phyloP scores from a whole-genome alignment of 2,113 vertebrate genomes.

The Ophthalmolycus amberensis region DNA sequence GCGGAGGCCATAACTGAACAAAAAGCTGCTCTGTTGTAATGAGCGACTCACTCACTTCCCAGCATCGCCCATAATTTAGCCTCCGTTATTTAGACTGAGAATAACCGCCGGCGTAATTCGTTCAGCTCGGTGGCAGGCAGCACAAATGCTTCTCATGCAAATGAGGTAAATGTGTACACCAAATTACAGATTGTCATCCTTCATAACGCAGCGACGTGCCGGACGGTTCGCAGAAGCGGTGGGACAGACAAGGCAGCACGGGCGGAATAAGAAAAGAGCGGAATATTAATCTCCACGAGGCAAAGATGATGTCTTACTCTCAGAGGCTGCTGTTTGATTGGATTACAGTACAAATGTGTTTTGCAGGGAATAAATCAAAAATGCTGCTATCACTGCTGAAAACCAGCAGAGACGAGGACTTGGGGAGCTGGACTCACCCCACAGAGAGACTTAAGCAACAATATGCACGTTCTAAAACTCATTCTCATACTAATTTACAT shows the following conservation, averaged over 20 bases:
- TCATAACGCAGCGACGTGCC: conserved; percentile 16
- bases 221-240: conserved; percentile 50
- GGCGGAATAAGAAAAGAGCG: conserved; percentile 8
- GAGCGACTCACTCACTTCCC: conserved; percentile 61
- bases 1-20: conserved; percentile 7
- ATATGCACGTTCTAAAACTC: neutral
- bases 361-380: conserved; percentile 66
- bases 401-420: conserved; percentile 9
- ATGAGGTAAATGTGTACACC: conserved; percentile 72
- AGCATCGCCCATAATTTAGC: conserved; percentile 45
- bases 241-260: conserved; percentile 18
- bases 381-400: conserved; percentile 54
- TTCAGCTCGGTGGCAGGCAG: conserved; percentile 50
- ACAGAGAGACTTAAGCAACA: conserved; percentile 1
- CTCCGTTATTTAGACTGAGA: conserved; percentile 64
- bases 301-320: conserved; percentile 64
- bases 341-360: conserved; percentile 70
- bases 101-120: conserved; percentile 51
- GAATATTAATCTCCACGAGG: conserved; percentile 27
- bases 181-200: conserved; percentile 74
- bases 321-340: conserved; percentile 64
- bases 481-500: conserved; percentile 19
- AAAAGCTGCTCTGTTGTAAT: conserved; percentile 34
- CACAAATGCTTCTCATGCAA: conserved; percentile 70
- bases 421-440: conserved; percentile 36